Conservation (phyloP, 2,888 invertebrate species). For the Eulithis testata region DNA sequence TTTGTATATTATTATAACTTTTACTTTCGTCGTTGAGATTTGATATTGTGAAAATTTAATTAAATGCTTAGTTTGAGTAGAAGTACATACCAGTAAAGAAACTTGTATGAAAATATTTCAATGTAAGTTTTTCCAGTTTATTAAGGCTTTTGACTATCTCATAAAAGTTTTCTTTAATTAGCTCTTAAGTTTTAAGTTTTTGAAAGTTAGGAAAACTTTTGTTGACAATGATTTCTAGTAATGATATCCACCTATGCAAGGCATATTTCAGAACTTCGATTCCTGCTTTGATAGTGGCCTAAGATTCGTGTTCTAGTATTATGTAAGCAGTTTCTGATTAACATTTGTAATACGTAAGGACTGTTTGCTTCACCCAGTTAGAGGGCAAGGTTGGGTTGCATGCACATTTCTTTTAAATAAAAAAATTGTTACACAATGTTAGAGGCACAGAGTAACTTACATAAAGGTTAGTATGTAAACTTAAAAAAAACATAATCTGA, state of each 20-base stretch:
- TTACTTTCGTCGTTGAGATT: neutral
- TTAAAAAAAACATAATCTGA: no score
- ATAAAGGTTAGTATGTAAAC: no score
- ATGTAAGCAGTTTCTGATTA: constrained; percentile 23
- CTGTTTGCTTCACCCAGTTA: constrained; percentile 16
- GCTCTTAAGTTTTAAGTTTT: no score
- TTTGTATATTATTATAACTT: no score
- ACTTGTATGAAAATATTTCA: no score
- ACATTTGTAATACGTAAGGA: constrained; percentile 24
- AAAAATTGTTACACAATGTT: no score
- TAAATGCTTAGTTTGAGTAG: neutral
- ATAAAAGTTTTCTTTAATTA: neutral
- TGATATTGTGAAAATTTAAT: neutral
- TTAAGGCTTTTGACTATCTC: neutral
- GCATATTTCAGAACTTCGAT: constrained; percentile 4
- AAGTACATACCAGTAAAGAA: no score
- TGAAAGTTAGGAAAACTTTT: neutral
- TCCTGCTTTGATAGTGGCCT: constrained; percentile 25
- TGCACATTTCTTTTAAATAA: neutral
- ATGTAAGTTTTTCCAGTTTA: no score
- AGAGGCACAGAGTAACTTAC: no score
- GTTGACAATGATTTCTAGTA: no score
- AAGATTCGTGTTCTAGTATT: constrained; percentile 17
- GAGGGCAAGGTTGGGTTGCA: constrained; percentile 27
- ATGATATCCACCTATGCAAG: no score